Percentiles rank a stretch among this genome's conserved stretches.
These are phyloP conservation scores for Aurelia sp. DNA, from an alignment of 30 jellyfish, hydroid and myxozoan genomes.

Conservation along the genomic window DNA sequence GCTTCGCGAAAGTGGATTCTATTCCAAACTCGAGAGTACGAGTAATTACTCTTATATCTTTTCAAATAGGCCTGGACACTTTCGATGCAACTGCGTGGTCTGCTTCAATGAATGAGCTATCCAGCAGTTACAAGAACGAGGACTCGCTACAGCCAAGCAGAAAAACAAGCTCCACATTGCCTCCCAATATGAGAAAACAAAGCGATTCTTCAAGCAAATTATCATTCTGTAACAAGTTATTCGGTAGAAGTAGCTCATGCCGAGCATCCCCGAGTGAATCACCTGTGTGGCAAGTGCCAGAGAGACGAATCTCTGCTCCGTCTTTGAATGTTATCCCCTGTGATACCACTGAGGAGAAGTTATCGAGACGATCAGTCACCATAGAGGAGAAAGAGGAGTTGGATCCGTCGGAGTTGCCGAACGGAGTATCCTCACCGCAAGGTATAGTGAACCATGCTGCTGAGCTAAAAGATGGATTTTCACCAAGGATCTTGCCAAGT, in stretches of 20 bases:
- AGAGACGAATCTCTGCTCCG: background rate
- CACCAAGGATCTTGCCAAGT: constrained; percentile 11
- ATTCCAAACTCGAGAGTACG: too few relatives aligned
- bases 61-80: constrained; percentile 24
- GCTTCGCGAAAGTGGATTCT: too few relatives aligned
- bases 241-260: background rate
- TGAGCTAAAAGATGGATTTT: background rate
- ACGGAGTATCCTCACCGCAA: background rate
- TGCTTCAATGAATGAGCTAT: constrained; percentile 59
- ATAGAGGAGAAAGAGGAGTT: too few relatives aligned
- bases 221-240: background rate
- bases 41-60: too few relatives aligned
- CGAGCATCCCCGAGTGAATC: too few relatives aligned
- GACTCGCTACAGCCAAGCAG: constrained; percentile 9
- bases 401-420: background rate
- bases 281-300: background rate
- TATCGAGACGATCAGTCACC: background rate
- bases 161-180: constrained; percentile 20
- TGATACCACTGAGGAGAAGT: background rate
- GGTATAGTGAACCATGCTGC: background rate
- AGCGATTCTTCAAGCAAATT: background rate
- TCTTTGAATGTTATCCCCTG: background rate
- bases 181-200: background rate
- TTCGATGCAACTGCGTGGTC: constrained; percentile 65
- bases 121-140: constrained; percentile 28